phyloP scores from a whole-genome alignment of 2,797 vertebrate species.

The Neosalanx taihuensis region DNA sequence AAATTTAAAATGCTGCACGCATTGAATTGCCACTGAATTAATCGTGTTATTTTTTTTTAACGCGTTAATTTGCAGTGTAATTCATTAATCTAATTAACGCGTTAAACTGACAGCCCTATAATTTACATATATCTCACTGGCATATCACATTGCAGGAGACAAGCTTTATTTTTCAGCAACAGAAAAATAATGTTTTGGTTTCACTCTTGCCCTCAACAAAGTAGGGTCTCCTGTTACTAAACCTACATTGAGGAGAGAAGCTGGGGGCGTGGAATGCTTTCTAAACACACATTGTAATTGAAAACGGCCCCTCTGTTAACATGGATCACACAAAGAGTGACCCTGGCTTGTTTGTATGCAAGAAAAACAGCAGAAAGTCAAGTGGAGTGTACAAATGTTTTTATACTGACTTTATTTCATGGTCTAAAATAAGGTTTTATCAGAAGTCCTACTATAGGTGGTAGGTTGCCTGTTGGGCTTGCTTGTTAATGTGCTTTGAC shows the following conservation, averaged over 20 bases:
- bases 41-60: no score
- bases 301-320: not conserved
- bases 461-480: not conserved
- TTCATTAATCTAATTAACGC: no score
- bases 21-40: no score
- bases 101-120: no score
- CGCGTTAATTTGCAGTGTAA: no score
- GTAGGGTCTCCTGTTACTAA: not conserved
- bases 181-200: slow-evolving; percentile 3
- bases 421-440: not conserved
- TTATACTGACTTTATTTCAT: not conserved
- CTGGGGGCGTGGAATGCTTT: slow-evolving; percentile 3
- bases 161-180: not conserved
- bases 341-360: not conserved
- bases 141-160: not conserved
- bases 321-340: not conserved
- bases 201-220: slow-evolving; percentile 4
- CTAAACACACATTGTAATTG: not conserved
- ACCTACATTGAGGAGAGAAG: not conserved
- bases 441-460: not conserved
- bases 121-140: not conserved
- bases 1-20: no score
- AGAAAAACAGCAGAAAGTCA: not conserved
- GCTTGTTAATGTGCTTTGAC: not conserved
- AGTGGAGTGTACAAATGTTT: not conserved